Percentiles rank a stretch among this genome's conserved stretches.
phyloP scores from a whole-genome alignment of 2,888 invertebrate species.

The Anarsia innoxiella region DNA sequence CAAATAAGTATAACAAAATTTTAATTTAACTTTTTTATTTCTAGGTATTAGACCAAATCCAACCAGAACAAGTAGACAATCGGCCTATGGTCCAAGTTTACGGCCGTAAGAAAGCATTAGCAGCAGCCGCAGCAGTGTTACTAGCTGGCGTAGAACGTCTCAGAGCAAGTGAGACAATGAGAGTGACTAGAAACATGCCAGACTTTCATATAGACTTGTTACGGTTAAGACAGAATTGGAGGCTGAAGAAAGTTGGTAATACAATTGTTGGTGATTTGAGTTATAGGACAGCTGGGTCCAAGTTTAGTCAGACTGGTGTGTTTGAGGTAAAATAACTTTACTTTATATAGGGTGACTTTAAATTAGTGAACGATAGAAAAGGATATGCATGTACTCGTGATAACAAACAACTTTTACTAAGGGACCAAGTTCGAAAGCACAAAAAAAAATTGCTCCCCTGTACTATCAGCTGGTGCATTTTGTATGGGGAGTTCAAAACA shows the following conservation, averaged over 20 bases:
- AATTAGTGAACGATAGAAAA: no score
- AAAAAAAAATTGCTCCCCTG: no score
- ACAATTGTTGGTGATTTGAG: slow-evolving; percentile 97
- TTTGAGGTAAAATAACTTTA: slow-evolving; percentile 82
- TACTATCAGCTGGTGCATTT: no score
- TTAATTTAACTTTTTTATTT: slow-evolving; percentile 16
- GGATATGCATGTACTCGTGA: no score
- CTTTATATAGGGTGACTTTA: no score
- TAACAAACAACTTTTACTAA: no score
- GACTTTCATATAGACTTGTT: slow-evolving; percentile 96
- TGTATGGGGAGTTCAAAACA: no score
- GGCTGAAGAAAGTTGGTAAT: slow-evolving; percentile 96
- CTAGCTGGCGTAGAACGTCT: slow-evolving; percentile 91
- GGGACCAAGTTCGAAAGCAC: no score
- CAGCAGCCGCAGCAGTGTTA: slow-evolving; percentile 89
- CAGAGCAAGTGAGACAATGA: slow-evolving; percentile 85
- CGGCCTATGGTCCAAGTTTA: slow-evolving; percentile 93
- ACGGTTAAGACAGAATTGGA: slow-evolving; percentile 93
- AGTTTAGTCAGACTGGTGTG: slow-evolving; percentile 93
- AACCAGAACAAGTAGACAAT: slow-evolving; percentile 86
- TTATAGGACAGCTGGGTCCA: slow-evolving; percentile 95
- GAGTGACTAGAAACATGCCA: slow-evolving; percentile 82
- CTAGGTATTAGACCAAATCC: slow-evolving; percentile 88
- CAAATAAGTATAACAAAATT: not conserved
- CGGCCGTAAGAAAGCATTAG: slow-evolving; percentile 93